phyloP scores from a whole-genome alignment of 2,888 invertebrate species.

The Amiota communis region DNA sequence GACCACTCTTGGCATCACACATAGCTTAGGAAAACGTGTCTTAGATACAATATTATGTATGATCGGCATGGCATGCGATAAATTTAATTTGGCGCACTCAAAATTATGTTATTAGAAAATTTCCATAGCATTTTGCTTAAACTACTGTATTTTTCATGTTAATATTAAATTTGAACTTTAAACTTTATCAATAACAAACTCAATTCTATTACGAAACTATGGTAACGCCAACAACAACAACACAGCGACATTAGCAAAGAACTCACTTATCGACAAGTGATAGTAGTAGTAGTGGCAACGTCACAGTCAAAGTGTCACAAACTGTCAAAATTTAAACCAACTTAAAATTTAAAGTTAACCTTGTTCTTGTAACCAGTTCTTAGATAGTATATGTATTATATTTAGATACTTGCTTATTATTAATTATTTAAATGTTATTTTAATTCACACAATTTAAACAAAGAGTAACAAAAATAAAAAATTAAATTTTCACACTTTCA shows the following conservation, averaged over 20 bases:
- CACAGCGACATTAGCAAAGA: too few species aligned
- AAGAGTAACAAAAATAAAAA: conserved; percentile 9
- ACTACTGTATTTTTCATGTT: not conserved
- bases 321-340: not conserved
- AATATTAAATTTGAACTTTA: conserved; percentile 2
- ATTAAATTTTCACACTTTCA: not conserved
- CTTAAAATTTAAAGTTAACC: not conserved
- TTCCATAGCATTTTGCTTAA: conserved; percentile 32
- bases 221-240: not conserved
- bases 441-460: conserved; percentile 23
- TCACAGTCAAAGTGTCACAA: not conserved
- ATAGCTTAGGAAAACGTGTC: not conserved
- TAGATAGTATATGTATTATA: too few species aligned
- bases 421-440: conserved; percentile 16
- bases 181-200: not conserved
- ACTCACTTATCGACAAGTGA: not conserved
- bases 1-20: conserved; percentile 1
- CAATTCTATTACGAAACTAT: not conserved
- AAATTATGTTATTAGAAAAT: conserved; percentile 49
- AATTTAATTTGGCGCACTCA: conserved; percentile 43
- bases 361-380: conserved; percentile 1
- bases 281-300: not conserved
- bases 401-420: too few species aligned
- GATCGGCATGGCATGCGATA: conserved; percentile 38
- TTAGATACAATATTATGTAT: not conserved